A percentile compares a stretch with the other conserved stretches of the same genome.
These are phyloP conservation scores for Capreolus pygargus DNA, from an alignment of 2,113 vertebrate species.

Conservation along the genomic window DNA sequence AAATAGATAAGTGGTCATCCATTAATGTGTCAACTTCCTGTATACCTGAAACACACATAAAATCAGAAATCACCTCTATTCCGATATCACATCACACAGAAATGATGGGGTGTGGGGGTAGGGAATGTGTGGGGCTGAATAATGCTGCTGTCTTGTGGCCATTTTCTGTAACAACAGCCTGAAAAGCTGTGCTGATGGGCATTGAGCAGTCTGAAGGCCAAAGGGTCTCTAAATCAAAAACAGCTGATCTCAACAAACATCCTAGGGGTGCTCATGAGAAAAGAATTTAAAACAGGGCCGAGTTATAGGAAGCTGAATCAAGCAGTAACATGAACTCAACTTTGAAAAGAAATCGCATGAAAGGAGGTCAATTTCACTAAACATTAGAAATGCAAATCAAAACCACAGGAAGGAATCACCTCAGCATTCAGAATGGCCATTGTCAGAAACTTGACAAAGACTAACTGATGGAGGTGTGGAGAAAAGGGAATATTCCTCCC, in stretches of 20 bases:
- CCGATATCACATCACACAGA: neutral
- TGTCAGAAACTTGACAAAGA: neutral
- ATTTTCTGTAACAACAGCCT: neutral
- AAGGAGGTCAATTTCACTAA: neutral
- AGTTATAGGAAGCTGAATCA: neutral
- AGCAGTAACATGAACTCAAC: neutral
- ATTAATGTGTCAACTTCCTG: neutral
- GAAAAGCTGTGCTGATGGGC: neutral
- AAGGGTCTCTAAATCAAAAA: neutral
- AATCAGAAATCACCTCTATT: neutral
- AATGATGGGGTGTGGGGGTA: neutral
- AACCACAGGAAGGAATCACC: neutral
- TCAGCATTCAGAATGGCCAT: neutral
- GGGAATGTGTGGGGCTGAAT: neutral
- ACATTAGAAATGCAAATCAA: neutral
- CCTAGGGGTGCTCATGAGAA: neutral
- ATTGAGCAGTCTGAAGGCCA: neutral
- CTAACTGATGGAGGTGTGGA: neutral
- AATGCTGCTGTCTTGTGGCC: neutral
- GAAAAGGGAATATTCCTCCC: neutral
- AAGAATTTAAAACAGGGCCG: neutral
- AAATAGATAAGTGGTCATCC: neutral
- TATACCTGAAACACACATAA: neutral
- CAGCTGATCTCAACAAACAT: neutral
- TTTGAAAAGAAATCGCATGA: neutral